A percentile compares a stretch with the other conserved stretches of the same genome.
Evolutionary conservation across 2,888 invertebrate genomes (phyloP).

Genomic region (Malachius bipustulatus): DNA sequence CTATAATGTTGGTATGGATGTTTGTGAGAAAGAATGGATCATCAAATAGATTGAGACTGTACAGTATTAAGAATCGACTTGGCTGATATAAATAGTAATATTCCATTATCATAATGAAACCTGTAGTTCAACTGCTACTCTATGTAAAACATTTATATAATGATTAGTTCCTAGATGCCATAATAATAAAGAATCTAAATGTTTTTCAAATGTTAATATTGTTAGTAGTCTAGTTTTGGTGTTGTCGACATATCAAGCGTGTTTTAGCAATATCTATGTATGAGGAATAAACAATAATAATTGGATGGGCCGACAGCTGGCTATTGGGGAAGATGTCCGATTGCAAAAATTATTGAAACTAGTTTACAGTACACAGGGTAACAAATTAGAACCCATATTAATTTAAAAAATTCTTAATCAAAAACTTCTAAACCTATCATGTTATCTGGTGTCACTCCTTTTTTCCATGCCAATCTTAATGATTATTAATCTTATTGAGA

Average conservation of each 20-base stretch:
- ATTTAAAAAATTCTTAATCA: background rate
- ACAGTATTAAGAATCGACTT: conserved; percentile 34
- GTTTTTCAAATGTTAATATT: conserved; percentile 24
- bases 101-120: conserved; percentile 15
- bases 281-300: conserved; percentile 5
- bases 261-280: conserved; percentile 30
- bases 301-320: too few relatives aligned
- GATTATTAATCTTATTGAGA: background rate
- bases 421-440: background rate
- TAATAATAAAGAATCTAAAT: conserved; percentile 29
- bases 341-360: too few relatives aligned
- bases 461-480: background rate
- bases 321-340: too few relatives aligned
- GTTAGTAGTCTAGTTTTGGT: conserved; percentile 23
- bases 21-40: background rate
- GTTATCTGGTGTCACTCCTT: background rate
- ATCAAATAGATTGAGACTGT: conserved; percentile 23
- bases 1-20: too few relatives aligned
- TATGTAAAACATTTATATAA: conserved; percentile 24
- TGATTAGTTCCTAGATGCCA: conserved; percentile 34
- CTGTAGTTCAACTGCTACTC: conserved; percentile 12
- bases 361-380: too few relatives aligned
- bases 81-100: conserved; percentile 26
- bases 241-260: conserved; percentile 36
- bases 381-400: conserved; percentile 1